Percentiles rank a stretch among this genome's conserved stretches.
Conservation (phyloP, 1,140 invertebrate species). For the Nomia melanderi region DNA sequence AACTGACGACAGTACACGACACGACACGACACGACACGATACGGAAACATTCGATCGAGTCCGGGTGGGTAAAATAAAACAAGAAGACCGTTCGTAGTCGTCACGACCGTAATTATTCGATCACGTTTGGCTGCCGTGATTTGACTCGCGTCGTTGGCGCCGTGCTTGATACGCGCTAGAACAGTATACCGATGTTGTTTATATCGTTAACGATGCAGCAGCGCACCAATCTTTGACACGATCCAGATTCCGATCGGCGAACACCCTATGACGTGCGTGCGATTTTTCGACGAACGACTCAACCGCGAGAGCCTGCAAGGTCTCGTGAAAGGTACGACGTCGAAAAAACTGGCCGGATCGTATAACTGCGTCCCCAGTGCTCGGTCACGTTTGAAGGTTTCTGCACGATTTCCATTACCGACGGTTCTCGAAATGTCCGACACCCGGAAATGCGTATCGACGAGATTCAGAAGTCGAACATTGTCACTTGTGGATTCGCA, state of each 20-base stretch:
- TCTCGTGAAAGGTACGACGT: constrained; percentile 37
- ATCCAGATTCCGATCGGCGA: not conserved
- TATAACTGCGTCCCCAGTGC: constrained; percentile 4
- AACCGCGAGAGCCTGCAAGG: not conserved
- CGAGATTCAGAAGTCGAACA: not conserved
- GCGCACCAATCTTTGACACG: not conserved
- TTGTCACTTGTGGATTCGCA: no score
- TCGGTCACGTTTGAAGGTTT: constrained; percentile 9
- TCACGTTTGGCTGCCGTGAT: not conserved
- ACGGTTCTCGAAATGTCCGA: not conserved
- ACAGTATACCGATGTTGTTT: not conserved
- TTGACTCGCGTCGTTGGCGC: not conserved
- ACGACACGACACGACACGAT: no score
- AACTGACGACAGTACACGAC: not conserved
- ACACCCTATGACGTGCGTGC: not conserved
- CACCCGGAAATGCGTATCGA: not conserved
- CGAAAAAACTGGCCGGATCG: constrained; percentile 7
- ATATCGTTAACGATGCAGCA: not conserved
- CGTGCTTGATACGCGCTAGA: not conserved
- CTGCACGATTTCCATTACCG: constrained; percentile 25
- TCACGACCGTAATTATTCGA: not conserved
- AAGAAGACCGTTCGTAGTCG: no score
- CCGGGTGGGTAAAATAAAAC: not conserved
- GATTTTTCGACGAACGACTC: not conserved
- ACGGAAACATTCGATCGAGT: not conserved